phyloP scores from a whole-genome alignment of 1,140 invertebrate species.

The Solenopsis invicta region DNA sequence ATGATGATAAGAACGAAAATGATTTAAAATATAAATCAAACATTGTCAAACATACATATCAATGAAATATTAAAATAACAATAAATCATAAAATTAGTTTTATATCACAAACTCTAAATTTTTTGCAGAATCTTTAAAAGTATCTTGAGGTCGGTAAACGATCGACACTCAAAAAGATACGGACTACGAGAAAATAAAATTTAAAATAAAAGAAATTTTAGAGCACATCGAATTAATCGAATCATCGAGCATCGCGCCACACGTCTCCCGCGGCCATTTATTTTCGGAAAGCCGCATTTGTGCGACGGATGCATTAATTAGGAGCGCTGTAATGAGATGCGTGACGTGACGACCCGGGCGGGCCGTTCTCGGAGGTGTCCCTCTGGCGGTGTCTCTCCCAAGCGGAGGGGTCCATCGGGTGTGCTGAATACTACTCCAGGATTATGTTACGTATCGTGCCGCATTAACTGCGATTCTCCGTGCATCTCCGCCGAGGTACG shows the following conservation, averaged over 20 bases:
- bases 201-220: not conserved
- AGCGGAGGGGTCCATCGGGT: conserved; percentile 59
- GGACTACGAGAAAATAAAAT: not conserved
- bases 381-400: conserved; percentile 31
- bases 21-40: not conserved
- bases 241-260: too few species aligned
- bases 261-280: not conserved
- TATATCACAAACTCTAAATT: not conserved
- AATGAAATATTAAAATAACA: not conserved
- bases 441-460: conserved; percentile 64
- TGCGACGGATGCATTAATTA: conserved; percentile 20
- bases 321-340: conserved; percentile 19
- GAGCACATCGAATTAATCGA: not conserved
- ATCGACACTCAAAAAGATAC: not conserved
- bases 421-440: conserved; percentile 34
- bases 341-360: conserved; percentile 25
- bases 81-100: not conserved
- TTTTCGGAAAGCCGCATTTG: not conserved
- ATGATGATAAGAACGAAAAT: not conserved
- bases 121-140: not conserved
- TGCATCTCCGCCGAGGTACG: conserved; percentile 61
- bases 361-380: not conserved
- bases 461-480: conserved; percentile 67
- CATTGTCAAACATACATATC: not conserved
- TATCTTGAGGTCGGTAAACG: not conserved